phyloP scores from a whole-genome alignment of 2,113 vertebrate species.

The Apus apus region DNA sequence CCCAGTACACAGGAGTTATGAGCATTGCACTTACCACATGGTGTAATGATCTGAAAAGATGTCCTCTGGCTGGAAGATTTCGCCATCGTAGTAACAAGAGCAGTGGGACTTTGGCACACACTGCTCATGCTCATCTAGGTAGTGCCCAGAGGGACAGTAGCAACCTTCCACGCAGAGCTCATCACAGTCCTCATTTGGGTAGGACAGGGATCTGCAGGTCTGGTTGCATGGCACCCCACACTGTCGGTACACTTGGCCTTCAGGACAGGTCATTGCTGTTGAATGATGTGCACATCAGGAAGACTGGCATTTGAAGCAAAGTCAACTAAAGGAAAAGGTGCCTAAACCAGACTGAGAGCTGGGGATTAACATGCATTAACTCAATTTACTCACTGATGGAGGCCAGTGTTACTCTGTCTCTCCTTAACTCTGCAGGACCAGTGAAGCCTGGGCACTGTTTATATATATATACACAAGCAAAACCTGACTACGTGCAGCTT shows the following conservation, averaged over 20 bases:
- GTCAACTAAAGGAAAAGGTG: not conserved
- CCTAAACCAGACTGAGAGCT: not conserved
- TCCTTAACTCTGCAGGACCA: not conserved
- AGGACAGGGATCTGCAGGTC: slow-evolving; percentile 88
- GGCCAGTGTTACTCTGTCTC: not conserved
- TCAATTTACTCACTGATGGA: not conserved
- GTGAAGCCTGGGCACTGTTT: not conserved
- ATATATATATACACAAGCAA: not conserved
- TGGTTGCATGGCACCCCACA: slow-evolving; percentile 88
- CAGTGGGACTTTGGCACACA: slow-evolving; percentile 88
- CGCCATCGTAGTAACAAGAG: slow-evolving; percentile 90
- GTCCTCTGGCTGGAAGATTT: slow-evolving; percentile 92
- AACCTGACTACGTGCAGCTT: not conserved
- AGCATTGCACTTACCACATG: slow-evolving; percentile 82
- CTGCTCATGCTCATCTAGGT: slow-evolving; percentile 81
- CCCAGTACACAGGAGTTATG: fast-evolving
- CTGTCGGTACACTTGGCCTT: slow-evolving; percentile 82
- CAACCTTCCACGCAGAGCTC: slow-evolving; percentile 91
- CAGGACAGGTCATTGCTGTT: slow-evolving; percentile 85
- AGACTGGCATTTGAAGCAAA: not conserved
- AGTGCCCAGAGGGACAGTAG: slow-evolving; percentile 86
- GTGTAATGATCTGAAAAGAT: slow-evolving; percentile 88
- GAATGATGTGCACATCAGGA: not conserved
- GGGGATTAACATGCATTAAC: not conserved
- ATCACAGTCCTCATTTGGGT: slow-evolving; percentile 78